A percentile compares a stretch with the other conserved stretches of the same genome.
Conservation (phyloP, 1,140 invertebrate genomes). For the Drosophila lini region DNA sequence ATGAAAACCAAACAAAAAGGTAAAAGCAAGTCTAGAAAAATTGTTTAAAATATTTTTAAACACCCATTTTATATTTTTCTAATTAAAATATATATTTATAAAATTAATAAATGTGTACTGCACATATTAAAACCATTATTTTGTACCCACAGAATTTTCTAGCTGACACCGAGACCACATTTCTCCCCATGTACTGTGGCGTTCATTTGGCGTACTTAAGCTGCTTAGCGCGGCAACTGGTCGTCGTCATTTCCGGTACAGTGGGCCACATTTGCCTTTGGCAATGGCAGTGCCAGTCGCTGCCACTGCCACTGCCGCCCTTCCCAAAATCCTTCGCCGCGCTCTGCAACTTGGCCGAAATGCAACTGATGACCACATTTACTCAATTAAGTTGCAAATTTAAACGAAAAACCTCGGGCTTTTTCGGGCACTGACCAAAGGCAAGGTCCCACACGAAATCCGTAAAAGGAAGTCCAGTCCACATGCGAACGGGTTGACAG, state of each 20-base stretch:
- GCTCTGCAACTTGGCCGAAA: constrained; percentile 25
- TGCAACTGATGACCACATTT: constrained; percentile 66
- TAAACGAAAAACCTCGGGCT: constrained; percentile 14
- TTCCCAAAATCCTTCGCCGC: not conserved
- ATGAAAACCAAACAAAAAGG: not conserved
- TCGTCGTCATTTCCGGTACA: constrained; percentile 62
- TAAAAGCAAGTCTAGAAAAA: not conserved
- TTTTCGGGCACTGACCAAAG: not conserved
- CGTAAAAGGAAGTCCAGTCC: not conserved
- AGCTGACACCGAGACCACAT: constrained; percentile 4
- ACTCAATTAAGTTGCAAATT: constrained; percentile 68
- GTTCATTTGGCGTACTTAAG: constrained; percentile 45
- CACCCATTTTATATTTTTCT: not conserved
- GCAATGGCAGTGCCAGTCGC: constrained; percentile 11
- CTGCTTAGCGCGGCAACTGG: constrained; percentile 63
- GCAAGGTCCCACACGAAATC: constrained; percentile 1
- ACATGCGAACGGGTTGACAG: constrained; percentile 14
- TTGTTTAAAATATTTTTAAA: not conserved
- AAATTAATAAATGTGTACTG: not conserved
- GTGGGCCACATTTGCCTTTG: constrained; percentile 45
- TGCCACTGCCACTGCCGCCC: not conserved
- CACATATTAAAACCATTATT: not conserved
- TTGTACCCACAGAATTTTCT: not conserved
- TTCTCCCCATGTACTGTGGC: constrained; percentile 15
- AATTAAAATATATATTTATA: not conserved